Evolutionary conservation across 2,888 invertebrate species (phyloP).

Genomic region (Hypselothyrea guttata): DNA sequence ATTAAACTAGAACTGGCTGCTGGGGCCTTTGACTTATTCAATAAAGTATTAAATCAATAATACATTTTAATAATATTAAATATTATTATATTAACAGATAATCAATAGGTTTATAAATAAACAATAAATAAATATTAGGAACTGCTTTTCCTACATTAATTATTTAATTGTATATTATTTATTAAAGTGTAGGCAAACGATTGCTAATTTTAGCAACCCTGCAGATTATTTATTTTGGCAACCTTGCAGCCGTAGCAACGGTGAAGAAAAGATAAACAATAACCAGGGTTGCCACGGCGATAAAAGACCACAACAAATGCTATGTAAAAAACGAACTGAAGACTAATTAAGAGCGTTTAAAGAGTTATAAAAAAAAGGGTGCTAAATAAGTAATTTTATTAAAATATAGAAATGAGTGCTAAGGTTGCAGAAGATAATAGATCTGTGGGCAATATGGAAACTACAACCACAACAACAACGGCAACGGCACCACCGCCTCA

Average conservation of each 20-base stretch:
- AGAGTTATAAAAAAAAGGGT: neutral
- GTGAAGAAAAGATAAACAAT: neutral
- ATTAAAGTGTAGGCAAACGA: too few species aligned
- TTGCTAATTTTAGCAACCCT: neutral
- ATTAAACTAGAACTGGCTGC: too few species aligned
- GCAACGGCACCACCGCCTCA: conserved; percentile 62
- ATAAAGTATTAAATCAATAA: too few species aligned
- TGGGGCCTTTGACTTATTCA: too few species aligned
- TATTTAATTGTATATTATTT: too few species aligned
- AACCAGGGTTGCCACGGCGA: conserved; percentile 34
- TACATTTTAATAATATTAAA: too few species aligned
- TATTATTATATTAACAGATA: too few species aligned
- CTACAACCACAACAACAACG: neutral
- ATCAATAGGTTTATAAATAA: too few species aligned
- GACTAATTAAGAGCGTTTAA: neutral
- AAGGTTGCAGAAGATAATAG: conserved; percentile 10
- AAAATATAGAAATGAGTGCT: conserved; percentile 34
- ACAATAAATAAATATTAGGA: too few species aligned
- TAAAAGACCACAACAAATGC: conserved; percentile 35
- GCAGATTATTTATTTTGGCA: neutral
- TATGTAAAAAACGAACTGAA: neutral
- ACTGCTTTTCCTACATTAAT: too few species aligned
- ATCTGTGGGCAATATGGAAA: neutral
- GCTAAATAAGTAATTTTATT: too few species aligned
- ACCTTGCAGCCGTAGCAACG: conserved; percentile 15